Conservation (phyloP, 2,888 invertebrate species). For the Pediacus dermestoides region DNA sequence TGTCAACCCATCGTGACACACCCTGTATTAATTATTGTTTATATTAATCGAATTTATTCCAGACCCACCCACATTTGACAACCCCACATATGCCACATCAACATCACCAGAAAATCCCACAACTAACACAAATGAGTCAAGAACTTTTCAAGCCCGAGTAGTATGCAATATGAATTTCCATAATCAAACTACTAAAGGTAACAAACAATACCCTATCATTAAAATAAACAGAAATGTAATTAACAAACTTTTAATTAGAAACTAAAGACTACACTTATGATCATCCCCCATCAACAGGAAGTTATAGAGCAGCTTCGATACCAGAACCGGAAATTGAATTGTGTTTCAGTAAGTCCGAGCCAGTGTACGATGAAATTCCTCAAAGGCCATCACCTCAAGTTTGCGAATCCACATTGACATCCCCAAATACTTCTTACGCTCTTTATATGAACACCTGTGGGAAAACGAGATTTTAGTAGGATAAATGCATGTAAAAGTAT, state of each 20-base stretch:
- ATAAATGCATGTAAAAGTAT: background rate
- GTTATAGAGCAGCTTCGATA: constrained; percentile 36
- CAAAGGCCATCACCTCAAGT: constrained; percentile 11
- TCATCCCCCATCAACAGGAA: constrained; percentile 47
- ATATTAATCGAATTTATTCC: background rate
- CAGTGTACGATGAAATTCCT: constrained; percentile 65
- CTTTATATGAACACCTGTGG: constrained; percentile 26
- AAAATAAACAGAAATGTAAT: background rate
- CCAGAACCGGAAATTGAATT: constrained; percentile 41
- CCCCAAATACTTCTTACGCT: constrained; percentile 20
- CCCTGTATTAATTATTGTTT: no score
- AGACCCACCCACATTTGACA: constrained; percentile 55
- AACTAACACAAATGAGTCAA: no score
- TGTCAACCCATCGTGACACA: constrained; percentile 1
- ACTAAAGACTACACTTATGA: constrained; percentile 62
- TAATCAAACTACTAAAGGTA: background rate
- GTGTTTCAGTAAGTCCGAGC: constrained; percentile 49
- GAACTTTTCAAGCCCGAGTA: background rate
- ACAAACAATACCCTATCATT: background rate
- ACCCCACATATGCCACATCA: constrained; percentile 33
- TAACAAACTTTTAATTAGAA: constrained; percentile 41
- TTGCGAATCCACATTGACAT: constrained; percentile 13
- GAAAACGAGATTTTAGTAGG: constrained; percentile 21
- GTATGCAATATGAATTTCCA: constrained; percentile 1
- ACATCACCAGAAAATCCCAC: background rate